phyloP scores from a whole-genome alignment of 64 coral and sea anemone genomes.

The Pachyseris speciosa region DNA sequence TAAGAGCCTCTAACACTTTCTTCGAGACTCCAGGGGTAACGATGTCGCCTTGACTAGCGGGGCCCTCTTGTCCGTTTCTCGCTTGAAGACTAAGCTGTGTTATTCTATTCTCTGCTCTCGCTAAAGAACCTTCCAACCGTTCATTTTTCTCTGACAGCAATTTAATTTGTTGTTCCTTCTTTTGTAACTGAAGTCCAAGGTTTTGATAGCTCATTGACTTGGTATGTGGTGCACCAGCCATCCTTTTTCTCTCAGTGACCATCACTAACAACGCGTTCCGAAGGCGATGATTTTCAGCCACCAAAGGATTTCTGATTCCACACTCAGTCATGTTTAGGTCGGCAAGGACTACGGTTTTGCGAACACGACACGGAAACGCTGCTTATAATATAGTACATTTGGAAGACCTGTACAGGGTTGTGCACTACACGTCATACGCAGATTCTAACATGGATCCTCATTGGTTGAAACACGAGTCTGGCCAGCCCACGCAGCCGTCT shows the following conservation, averaged over 20 bases:
- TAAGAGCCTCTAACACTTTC: constrained; percentile 81
- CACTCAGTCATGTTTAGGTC: not conserved
- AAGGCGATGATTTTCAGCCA: constrained; percentile 12
- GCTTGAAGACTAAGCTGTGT: constrained; percentile 67
- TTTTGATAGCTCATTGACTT: constrained; percentile 75
- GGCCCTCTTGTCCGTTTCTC: not conserved
- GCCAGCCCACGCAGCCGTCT: no score
- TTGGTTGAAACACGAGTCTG: no score
- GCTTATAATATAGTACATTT: no score
- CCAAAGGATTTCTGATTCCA: not conserved
- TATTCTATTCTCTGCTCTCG: constrained; percentile 92
- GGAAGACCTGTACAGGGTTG: no score
- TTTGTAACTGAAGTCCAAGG: constrained; percentile 72
- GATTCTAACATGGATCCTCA: no score
- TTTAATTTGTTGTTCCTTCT: constrained; percentile 63
- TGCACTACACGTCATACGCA: no score
- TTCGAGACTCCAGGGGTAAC: constrained; percentile 89
- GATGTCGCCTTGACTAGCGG: constrained; percentile 51
- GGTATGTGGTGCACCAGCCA: no score
- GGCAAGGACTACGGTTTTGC: not conserved
- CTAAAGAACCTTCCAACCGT: constrained; percentile 62
- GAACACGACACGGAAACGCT: no score
- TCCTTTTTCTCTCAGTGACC: constrained; percentile 38
- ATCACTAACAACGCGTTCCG: not conserved
- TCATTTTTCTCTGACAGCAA: constrained; percentile 48